Base-by-base conservation (phyloP, 2,113 vertebrate species). In the Microtus montanus region DNA sequence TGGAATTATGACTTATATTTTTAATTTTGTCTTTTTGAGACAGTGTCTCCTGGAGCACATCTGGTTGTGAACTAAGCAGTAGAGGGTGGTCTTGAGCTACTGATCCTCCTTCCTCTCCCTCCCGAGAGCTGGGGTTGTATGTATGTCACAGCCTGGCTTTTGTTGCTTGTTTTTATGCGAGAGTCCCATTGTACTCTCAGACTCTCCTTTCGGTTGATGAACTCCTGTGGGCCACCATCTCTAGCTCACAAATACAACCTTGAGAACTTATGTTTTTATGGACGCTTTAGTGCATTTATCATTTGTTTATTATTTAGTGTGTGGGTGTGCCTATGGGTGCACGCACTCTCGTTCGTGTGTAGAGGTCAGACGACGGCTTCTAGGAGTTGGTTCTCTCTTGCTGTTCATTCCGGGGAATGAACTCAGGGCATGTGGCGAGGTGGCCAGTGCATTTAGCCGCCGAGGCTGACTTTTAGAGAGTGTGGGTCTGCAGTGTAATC, bases 281-380 rank as follows among this genome's bases (percentile, higher is more conserved):
- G 82, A 63, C 63, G 24, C 22, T 64, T 12, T 38, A 44, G 20
- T 47, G 26, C 30, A 3, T 85, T 9, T 61, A 82, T 26, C 84
- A 7, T 84, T 75, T 74, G 61, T 7, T 74, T 20, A 24, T 19
- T 61, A 24, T 19, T 61, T 4, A 30, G 61, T 64, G 14, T 41
- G 58, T 83, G 14, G 11, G 30, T 54, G 33, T 80, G 49, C 35
- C 17, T 80, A 10, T 24, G 28, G 5, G 10, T 20, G 11, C 10
- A 13, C 7, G 2, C 7, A 24, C 66, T 2, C 0, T 17, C 3
- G 33, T 73, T 38, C 8, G 0, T 38, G 35, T 73, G 19, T 73
- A 3, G 35, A 73, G 19, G 70, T 73, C 35, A 73, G n/a, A 38
- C 3, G 17, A 71, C 70, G 58, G 54, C 54, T 58, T 58, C 54